A percentile compares a stretch with the other conserved stretches of the same genome.
Evolutionary conservation across 2,113 vertebrate species (phyloP).

Genomic region (Prolemur simus): DNA sequence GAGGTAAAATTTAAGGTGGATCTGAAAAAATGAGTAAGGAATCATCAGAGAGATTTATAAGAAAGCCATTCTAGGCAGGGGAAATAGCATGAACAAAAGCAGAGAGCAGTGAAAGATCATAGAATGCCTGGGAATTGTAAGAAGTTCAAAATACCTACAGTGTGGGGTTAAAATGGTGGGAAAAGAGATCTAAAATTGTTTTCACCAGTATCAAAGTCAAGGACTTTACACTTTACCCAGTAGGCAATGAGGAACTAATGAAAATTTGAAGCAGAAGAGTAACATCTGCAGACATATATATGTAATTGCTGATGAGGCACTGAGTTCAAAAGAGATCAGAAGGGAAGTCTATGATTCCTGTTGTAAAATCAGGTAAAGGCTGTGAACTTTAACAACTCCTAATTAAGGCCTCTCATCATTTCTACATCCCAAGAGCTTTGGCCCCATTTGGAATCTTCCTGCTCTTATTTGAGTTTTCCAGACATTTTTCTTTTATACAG

Average conservation of each 20-base stretch:
- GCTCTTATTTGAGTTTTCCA: background rate
- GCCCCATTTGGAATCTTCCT: background rate
- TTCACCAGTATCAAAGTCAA: slow-evolving; percentile 4
- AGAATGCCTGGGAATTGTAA: background rate
- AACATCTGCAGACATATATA: background rate
- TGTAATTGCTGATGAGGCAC: background rate
- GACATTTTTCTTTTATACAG: slow-evolving; percentile 67
- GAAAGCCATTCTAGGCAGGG: background rate
- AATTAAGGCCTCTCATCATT: background rate
- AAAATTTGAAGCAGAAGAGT: background rate
- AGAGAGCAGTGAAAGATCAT: background rate
- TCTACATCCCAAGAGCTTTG: background rate
- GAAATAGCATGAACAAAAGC: background rate
- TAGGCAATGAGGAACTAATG: background rate
- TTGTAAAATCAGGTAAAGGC: background rate
- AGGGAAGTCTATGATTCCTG: background rate
- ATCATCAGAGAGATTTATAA: background rate
- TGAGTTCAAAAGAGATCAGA: slow-evolving; percentile 28
- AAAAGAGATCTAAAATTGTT: slow-evolving; percentile 17
- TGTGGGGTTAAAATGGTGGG: background rate
- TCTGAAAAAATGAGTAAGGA: background rate
- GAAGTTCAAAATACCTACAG: slow-evolving; percentile 4
- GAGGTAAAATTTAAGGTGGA: background rate
- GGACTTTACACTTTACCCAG: background rate
- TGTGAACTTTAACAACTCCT: background rate